A percentile compares a stretch with the other conserved stretches of the same genome.
phyloP scores from a whole-genome alignment of 2,113 vertebrate genomes.

The Rattus rattus region DNA sequence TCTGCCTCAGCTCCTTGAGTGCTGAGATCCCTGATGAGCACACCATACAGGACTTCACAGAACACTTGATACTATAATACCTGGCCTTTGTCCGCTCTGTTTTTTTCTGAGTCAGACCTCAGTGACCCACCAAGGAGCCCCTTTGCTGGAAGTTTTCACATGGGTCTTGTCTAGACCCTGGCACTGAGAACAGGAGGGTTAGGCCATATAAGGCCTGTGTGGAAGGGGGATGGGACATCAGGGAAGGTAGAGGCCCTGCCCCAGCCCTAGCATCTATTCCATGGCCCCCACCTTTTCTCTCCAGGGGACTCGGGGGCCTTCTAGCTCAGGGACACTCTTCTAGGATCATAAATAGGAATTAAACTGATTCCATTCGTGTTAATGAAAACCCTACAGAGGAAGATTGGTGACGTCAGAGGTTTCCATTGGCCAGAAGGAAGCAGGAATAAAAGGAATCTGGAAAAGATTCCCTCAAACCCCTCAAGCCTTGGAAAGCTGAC shows the following conservation, averaged over 20 bases:
- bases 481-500: background rate
- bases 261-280: background rate
- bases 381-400: background rate
- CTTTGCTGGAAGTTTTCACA: background rate
- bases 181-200: background rate
- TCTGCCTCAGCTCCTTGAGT: background rate
- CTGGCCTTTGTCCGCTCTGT: background rate
- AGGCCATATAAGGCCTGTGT: accelerated
- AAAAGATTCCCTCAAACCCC: background rate
- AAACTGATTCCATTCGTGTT: background rate
- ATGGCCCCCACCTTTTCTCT: background rate
- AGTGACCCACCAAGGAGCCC: background rate
- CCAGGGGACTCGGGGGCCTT: background rate
- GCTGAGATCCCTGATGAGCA: background rate
- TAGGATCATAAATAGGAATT: background rate
- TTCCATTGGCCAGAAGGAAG: background rate
- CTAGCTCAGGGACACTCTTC: background rate
- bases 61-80: background rate
- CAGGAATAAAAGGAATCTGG: conserved; percentile 5
- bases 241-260: background rate
- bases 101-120: background rate
- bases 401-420: background rate
- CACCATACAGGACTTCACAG: background rate
- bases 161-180: background rate
- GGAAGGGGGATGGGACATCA: background rate